These are phyloP conservation scores for Holothuria glaberrima DNA, from an alignment of 35 echinoderm and acorn worm genomes.

Conservation along the genomic window DNA sequence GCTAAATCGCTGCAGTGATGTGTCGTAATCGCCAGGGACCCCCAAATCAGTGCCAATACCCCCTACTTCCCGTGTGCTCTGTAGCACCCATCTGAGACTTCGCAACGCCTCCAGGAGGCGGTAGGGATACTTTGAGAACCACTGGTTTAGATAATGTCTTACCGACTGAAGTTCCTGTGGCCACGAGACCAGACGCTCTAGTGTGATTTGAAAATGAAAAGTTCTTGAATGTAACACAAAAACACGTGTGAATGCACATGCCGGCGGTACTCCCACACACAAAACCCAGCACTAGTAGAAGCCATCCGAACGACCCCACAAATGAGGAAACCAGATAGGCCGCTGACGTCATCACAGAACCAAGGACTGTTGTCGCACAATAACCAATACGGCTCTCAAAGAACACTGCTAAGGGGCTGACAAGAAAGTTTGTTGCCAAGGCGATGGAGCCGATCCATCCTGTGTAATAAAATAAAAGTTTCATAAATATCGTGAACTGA, in stretches of 20 bases:
- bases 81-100: no score
- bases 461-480: not conserved
- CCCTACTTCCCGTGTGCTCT: no score
- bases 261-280: not conserved
- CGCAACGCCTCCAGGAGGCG: no score
- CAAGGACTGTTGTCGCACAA: not conserved
- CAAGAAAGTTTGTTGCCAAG: not conserved
- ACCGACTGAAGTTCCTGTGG: not conserved
- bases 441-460: conserved; percentile 18
- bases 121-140: no score
- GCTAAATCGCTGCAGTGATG: no score
- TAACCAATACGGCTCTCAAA: not conserved
- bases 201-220: not conserved
- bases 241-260: not conserved
- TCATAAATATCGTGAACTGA: no score
- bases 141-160: no score
- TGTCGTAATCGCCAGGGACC: no score
- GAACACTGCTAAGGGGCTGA: not conserved
- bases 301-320: not conserved
- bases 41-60: no score
- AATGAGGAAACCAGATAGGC: not conserved
- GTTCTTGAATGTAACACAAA: not conserved
- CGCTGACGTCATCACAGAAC: not conserved
- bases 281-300: not conserved
- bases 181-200: not conserved